phyloP scores from a whole-genome alignment of 23 tunicate species.

The Pegea sp. region DNA sequence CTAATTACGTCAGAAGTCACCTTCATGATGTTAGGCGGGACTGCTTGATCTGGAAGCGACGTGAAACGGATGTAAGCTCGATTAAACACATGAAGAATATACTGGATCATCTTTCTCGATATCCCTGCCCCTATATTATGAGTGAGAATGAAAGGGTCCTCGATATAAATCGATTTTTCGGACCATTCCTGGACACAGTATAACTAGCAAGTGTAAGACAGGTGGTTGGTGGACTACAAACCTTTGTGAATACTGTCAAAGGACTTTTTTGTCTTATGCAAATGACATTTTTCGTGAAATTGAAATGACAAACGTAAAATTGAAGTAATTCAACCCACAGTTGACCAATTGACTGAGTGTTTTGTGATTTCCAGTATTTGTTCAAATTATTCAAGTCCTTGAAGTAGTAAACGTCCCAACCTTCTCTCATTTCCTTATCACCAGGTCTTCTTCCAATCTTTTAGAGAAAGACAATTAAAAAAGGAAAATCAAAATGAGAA shows the following conservation, averaged over 20 bases:
- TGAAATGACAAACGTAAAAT: conserved; percentile 63
- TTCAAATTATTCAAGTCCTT: too few species aligned
- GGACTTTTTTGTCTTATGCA: conserved; percentile 38
- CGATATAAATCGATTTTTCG: conserved; percentile 76
- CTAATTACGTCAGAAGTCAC: not conserved
- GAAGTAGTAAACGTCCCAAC: too few species aligned
- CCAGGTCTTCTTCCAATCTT: too few species aligned
- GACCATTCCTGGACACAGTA: conserved; percentile 60
- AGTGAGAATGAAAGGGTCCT: conserved; percentile 79
- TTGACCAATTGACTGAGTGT: conserved; percentile 45
- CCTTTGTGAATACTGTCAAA: conserved; percentile 78
- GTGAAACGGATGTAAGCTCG: conserved; percentile 52
- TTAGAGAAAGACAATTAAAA: too few species aligned
- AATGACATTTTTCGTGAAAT: conserved; percentile 48
- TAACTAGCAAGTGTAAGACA: too few species aligned
- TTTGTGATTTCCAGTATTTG: too few species aligned
- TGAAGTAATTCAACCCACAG: conserved; percentile 61
- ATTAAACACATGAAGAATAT: conserved; percentile 30
- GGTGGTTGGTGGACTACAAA: not conserved
- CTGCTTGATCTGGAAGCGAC: not conserved
- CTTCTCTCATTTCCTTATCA: too few species aligned
- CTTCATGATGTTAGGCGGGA: not conserved
- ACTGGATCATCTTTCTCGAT: conserved; percentile 70
- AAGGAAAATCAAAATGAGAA: not conserved
- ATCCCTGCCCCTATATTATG: conserved; percentile 89